Conservation (phyloP, 2,888 invertebrate species). For the Drosophila pseudotakahashii region DNA sequence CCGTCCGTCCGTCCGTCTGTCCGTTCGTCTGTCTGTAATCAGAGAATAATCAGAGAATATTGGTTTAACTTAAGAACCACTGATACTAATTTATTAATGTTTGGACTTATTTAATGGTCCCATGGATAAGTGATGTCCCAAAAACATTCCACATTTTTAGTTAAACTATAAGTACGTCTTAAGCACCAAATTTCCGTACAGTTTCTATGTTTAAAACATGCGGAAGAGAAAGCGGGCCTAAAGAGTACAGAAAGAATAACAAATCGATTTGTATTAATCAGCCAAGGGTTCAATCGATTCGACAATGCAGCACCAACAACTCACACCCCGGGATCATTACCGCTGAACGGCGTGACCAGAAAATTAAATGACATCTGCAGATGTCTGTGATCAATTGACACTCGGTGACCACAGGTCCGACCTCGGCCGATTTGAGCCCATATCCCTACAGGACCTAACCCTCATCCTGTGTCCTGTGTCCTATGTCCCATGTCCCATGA, state of each 20-base stretch:
- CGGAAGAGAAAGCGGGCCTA: too few species aligned
- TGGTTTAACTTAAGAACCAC: too few species aligned
- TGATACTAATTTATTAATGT: too few species aligned
- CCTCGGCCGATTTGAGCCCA: slow-evolving; percentile 21
- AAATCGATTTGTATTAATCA: slow-evolving; percentile 27
- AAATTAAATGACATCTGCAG: slow-evolving; percentile 79
- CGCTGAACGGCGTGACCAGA: slow-evolving; percentile 44
- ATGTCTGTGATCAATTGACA: slow-evolving; percentile 79
- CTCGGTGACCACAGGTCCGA: slow-evolving; percentile 59
- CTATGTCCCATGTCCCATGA: slow-evolving; percentile 6
- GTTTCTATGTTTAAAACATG: too few species aligned
- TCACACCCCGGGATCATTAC: slow-evolving; percentile 50
- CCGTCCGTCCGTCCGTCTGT: too few species aligned
- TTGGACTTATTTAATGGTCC: too few species aligned
- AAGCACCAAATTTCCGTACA: too few species aligned
- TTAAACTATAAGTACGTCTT: too few species aligned
- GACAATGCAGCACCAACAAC: slow-evolving; percentile 23
- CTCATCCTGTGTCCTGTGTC: not conserved
- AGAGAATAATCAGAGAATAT: too few species aligned
- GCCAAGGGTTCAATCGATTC: slow-evolving; percentile 27
- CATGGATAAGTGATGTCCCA: too few species aligned
- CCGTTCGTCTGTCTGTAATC: too few species aligned
- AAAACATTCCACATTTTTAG: too few species aligned
- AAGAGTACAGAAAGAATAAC: not conserved
- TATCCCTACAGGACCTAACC: slow-evolving; percentile 7